Conservation (phyloP, 2,888 invertebrate species). For the Drosophila sordidula region DNA sequence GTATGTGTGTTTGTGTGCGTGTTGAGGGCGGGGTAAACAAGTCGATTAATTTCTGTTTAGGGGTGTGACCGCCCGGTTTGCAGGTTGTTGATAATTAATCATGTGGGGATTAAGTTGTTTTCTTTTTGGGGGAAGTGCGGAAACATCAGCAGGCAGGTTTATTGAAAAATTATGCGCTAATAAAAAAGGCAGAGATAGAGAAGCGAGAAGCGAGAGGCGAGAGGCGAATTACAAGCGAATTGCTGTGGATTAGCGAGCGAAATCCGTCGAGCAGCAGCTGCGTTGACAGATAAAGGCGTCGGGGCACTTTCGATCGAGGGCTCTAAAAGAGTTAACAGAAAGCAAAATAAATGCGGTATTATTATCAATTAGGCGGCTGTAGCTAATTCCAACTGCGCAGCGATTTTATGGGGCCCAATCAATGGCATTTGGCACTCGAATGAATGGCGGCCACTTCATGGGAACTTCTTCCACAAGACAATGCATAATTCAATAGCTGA, state of each 20-base stretch:
- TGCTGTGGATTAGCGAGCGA: slow-evolving; percentile 39
- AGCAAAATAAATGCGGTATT: slow-evolving; percentile 67
- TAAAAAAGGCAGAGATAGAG: slow-evolving; percentile 24
- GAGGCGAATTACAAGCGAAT: slow-evolving; percentile 30
- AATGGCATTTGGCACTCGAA: slow-evolving; percentile 55
- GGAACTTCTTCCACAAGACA: slow-evolving; percentile 74
- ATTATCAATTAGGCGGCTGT: slow-evolving; percentile 75
- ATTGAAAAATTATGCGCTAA: slow-evolving; percentile 67
- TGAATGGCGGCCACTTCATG: slow-evolving; percentile 74
- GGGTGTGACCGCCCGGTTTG: slow-evolving; percentile 36
- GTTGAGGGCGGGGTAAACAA: slow-evolving; percentile 34
- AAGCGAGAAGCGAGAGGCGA: neutral
- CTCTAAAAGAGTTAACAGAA: slow-evolving; percentile 55
- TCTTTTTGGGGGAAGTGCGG: slow-evolving; percentile 9
- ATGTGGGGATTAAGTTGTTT: slow-evolving; percentile 74
- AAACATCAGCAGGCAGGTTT: slow-evolving; percentile 67
- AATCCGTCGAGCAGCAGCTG: slow-evolving; percentile 28
- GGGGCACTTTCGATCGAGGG: neutral
- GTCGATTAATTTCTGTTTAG: slow-evolving; percentile 66
- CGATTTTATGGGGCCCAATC: slow-evolving; percentile 66
- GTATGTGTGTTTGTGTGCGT: neutral
- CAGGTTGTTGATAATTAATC: slow-evolving; percentile 78
- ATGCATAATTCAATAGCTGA: slow-evolving; percentile 76
- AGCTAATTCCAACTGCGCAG: slow-evolving; percentile 61
- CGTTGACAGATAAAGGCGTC: neutral